Percentiles rank a stretch among this genome's conserved stretches.
phyloP scores from a whole-genome alignment of 2,113 vertebrate species.

The Hypomesus transpacificus region DNA sequence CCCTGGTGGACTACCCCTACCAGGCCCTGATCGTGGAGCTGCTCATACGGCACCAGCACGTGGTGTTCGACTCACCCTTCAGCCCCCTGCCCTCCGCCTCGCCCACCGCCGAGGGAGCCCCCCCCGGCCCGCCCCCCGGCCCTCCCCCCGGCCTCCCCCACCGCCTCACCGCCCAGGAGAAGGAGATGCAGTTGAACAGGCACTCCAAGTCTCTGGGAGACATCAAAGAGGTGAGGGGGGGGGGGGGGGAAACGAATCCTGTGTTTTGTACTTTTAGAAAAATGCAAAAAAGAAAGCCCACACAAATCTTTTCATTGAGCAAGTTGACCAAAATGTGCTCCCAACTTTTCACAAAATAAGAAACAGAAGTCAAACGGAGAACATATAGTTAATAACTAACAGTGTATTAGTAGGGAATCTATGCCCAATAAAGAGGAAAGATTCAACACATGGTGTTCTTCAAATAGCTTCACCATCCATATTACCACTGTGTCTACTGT shows the following conservation, averaged over 20 bases:
- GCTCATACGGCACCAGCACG: conserved; percentile 85
- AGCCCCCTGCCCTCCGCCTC: conserved; percentile 65
- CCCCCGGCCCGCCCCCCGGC: conserved; percentile 30
- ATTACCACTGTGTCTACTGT: neutral
- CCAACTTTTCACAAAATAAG: too few species aligned
- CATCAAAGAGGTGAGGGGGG: conserved; percentile 83
- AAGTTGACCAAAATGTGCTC: too few species aligned
- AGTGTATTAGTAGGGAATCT: too few species aligned
- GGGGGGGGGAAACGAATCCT: conserved; percentile 38
- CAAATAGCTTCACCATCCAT: too few species aligned
- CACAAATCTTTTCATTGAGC: too few species aligned
- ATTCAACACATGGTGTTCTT: neutral
- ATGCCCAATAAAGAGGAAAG: neutral
- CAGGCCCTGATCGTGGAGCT: conserved; percentile 92
- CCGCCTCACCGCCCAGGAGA: conserved; percentile 72
- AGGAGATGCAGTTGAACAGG: conserved; percentile 73
- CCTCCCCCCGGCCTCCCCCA: conserved; percentile 36
- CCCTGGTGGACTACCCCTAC: conserved; percentile 93
- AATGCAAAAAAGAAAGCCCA: too few species aligned
- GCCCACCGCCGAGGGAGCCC: conserved; percentile 58
- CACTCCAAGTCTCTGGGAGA: conserved; percentile 77
- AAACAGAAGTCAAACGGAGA: too few species aligned
- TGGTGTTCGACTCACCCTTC: conserved; percentile 86
- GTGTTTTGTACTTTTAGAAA: too few species aligned
- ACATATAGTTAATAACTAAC: too few species aligned